Conservation (phyloP, 2,113 vertebrate species). For the Crotalus viridis region DNA sequence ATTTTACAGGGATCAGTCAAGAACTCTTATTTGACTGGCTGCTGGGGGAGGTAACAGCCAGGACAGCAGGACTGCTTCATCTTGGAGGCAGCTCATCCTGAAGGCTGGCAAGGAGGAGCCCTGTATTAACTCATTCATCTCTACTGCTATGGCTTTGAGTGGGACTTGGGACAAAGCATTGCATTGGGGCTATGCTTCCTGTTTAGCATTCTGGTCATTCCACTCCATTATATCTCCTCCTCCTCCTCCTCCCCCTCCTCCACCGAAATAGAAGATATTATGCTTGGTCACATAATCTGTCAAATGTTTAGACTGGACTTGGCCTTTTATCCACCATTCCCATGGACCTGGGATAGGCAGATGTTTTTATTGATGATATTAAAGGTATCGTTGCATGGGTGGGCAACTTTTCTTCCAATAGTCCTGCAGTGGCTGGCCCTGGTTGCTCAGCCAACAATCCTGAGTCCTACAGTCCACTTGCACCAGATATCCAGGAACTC, state of each 20-base stretch:
- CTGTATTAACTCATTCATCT: neutral
- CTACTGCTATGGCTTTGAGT: neutral
- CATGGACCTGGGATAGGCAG: neutral
- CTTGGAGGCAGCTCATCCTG: neutral
- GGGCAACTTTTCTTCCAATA: neutral
- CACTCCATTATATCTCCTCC: neutral
- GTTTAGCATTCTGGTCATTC: neutral
- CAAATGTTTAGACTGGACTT: neutral
- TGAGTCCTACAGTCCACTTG: neutral
- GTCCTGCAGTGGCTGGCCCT: neutral
- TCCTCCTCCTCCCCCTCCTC: neutral
- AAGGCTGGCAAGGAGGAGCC: neutral
- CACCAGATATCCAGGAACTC: neutral
- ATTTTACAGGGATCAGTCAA: neutral
- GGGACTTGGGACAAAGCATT: neutral
- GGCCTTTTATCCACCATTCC: neutral
- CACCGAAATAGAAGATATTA: neutral
- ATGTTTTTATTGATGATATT: neutral
- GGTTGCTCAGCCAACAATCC: neutral
- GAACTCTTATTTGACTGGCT: neutral
- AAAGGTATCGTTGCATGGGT: neutral
- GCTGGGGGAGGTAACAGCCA: fast-evolving
- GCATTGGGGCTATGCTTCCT: neutral
- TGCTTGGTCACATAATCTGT: neutral
- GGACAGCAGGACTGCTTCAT: neutral